Percentiles rank a stretch among this genome's conserved stretches.
These are phyloP conservation scores for Ceraclea dissimilis DNA, from an alignment of 2,888 invertebrate species.

Conservation along the genomic window DNA sequence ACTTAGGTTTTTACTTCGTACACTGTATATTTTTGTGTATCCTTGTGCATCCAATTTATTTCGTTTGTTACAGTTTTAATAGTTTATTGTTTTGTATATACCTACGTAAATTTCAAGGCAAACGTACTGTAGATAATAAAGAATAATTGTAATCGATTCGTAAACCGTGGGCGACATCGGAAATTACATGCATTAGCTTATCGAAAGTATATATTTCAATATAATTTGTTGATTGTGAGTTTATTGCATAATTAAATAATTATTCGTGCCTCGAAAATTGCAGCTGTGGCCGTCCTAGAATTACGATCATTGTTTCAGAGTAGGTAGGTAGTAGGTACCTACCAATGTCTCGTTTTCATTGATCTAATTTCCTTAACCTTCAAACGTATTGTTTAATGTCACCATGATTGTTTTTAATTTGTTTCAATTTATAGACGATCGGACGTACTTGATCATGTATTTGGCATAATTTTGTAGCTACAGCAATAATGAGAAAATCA, in stretches of 20 bases:
- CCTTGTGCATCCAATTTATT: too few species aligned
- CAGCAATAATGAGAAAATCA: too few species aligned
- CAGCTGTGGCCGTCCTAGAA: neutral
- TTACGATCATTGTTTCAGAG: neutral
- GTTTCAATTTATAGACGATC: neutral
- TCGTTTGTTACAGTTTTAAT: too few species aligned
- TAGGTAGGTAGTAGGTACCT: neutral
- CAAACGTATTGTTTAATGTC: neutral
- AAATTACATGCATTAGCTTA: neutral
- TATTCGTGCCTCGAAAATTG: neutral
- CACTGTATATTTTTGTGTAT: too few species aligned
- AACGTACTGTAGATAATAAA: neutral
- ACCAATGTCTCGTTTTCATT: neutral
- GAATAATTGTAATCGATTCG: neutral
- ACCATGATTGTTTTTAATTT: neutral
- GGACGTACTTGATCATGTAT: too few species aligned
- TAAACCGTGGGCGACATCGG: neutral
- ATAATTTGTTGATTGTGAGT: too few species aligned
- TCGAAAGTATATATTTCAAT: too few species aligned
- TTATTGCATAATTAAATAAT: neutral
- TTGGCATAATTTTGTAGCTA: too few species aligned
- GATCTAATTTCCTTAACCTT: conserved; percentile 2
- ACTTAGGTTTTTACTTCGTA: too few species aligned
- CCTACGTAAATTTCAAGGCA: neutral
- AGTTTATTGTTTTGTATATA: too few species aligned